Conservation (phyloP, 2,113 vertebrate genomes). For the Collichthys lucidus region DNA sequence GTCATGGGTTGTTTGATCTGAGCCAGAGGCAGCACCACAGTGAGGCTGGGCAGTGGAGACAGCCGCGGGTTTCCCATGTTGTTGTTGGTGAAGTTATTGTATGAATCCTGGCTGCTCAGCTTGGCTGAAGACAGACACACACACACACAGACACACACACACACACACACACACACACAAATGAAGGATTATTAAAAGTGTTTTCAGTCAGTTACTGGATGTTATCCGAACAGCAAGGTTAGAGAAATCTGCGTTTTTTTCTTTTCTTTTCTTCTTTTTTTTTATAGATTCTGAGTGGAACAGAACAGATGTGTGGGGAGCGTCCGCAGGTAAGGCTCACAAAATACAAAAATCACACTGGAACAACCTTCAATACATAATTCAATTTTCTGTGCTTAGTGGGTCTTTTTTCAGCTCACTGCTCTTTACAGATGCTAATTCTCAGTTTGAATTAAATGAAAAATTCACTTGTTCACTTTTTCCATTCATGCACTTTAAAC, state of each 20-base stretch:
- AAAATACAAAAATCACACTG: slow-evolving; percentile 4
- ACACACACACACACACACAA: not conserved
- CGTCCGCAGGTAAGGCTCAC: slow-evolving; percentile 5
- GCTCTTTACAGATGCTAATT: slow-evolving; percentile 51
- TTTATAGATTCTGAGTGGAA: not conserved
- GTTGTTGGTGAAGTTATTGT: slow-evolving; percentile 97
- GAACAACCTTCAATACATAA: slow-evolving; percentile 33
- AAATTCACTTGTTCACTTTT: not conserved
- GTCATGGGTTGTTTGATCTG: slow-evolving; percentile 99
- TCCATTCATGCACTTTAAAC: slow-evolving; percentile 6
- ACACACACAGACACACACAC: too few relatives aligned
- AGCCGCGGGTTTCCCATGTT: slow-evolving; percentile 95
- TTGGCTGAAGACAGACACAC: slow-evolving; percentile 74
- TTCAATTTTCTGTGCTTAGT: slow-evolving; percentile 21
- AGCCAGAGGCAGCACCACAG: slow-evolving; percentile 92
- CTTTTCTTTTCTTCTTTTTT: not conserved
- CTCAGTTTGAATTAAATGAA: slow-evolving; percentile 28
- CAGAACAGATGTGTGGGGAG: not conserved
- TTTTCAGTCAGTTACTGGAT: not conserved
- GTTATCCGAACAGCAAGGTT: slow-evolving; percentile 14
- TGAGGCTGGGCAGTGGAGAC: slow-evolving; percentile 92
- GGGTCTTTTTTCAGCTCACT: slow-evolving; percentile 24
- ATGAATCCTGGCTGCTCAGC: slow-evolving; percentile 94
- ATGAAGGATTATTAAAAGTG: not conserved
- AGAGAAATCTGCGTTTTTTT: not conserved